Conservation (phyloP, 2,888 invertebrate species). For the Tipula lateralis region DNA sequence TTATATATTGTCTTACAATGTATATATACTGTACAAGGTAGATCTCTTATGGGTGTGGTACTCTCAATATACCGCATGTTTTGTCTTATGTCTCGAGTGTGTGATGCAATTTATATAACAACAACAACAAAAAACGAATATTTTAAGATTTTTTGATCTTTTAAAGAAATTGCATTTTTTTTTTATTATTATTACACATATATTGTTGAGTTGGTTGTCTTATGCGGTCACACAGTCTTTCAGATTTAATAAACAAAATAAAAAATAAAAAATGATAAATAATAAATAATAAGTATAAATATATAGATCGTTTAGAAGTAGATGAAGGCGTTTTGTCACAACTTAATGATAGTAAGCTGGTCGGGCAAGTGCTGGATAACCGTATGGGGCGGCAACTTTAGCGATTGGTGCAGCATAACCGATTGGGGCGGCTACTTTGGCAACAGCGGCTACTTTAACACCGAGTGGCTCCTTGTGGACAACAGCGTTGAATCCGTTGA, state of each 20-base stretch:
- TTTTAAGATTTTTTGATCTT: slow-evolving; percentile 24
- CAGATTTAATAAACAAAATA: slow-evolving; percentile 24
- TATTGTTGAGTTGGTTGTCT: slow-evolving; percentile 32
- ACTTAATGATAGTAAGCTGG: neutral
- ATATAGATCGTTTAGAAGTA: neutral
- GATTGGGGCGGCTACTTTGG: slow-evolving; percentile 40
- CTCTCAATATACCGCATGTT: neutral
- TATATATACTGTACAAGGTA: neutral
- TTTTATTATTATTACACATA: neutral
- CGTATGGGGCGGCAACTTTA: slow-evolving; percentile 36
- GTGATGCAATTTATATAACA: neutral
- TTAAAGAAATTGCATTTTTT: slow-evolving; percentile 9
- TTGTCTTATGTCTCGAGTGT: neutral
- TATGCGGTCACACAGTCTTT: slow-evolving; percentile 50
- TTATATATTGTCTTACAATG: neutral
- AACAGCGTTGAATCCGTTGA: slow-evolving; percentile 57
- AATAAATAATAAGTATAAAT: neutral
- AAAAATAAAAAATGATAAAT: slow-evolving; percentile 34
- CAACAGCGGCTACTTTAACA: slow-evolving; percentile 45
- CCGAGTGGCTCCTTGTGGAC: slow-evolving; percentile 52
- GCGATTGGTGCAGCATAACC: slow-evolving; percentile 40
- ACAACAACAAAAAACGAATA: neutral
- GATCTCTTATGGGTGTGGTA: neutral
- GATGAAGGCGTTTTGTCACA: neutral
- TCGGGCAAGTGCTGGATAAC: slow-evolving; percentile 32